Evolutionary conservation across 2,797 vertebrate genomes (phyloP), one percentile per base, ranked within the genome.

Genomic region (Chelmon rostratus): DNA sequence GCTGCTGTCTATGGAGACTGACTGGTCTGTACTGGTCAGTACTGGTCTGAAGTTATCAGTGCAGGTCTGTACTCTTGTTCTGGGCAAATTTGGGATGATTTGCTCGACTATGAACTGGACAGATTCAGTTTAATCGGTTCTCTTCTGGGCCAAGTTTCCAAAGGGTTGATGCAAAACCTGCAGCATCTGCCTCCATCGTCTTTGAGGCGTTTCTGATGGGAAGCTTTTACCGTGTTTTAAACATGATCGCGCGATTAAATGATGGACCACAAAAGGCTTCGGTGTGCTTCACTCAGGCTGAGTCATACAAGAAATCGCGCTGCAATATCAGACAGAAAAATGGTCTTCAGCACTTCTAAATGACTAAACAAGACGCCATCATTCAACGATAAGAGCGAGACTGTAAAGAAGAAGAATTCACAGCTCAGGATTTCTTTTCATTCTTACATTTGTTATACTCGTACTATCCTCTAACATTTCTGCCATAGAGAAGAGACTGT

Each of bases 1-100:
- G 66, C 71, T 67, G 62, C 76, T 79, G 85, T 84, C 73, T 68
- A 5, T 31, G 15, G 28, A 47, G 67, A 33, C 65, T 21, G 35
- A 54, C 66, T 68, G 76, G 35, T 38, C 57, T 31, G 54, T 18
- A 12, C 54, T 68, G 58, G 40, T 46, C 62, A 23, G 59, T 11
- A 18, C 49, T 68, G 49, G 38, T 67, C 28, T 58, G 16, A 31
- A 31, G 28, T 31, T 31, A 31, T 38, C 57, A 31, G 54, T 18
- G 16, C 54, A 66, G 58, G 40, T 46, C 62, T 31, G 59, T 11
- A 18, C 42, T 68, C 61, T 19, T 40, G 33, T 28, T 53, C 35
- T 35, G 46, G 19, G 6, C 12, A 31, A 62, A 25, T 37, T 38
- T 57, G n/a, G 21, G 53, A 47, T 35, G n/a, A 62, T 46, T 40